These are phyloP conservation scores for Polyommatus icarus DNA, from an alignment of 2,888 invertebrate genomes.

Conservation along the genomic window DNA sequence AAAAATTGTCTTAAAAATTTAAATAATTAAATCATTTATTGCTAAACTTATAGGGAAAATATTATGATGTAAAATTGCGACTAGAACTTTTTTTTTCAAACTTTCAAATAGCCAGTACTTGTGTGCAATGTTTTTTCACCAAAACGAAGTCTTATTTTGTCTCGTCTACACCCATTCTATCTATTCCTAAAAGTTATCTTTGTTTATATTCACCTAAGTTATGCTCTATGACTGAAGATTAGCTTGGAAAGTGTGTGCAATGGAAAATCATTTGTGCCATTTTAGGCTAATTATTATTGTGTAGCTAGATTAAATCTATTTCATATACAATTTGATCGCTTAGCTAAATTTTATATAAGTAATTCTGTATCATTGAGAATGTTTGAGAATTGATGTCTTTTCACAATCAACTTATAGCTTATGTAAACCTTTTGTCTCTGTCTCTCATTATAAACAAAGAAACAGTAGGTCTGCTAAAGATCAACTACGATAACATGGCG, in stretches of 20 bases:
- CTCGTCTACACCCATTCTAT: no score
- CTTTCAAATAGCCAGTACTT: no score
- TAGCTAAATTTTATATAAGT: slow-evolving; percentile 41
- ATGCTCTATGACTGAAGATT: slow-evolving; percentile 10
- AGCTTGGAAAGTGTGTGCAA: slow-evolving; percentile 60
- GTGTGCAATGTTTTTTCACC: no score
- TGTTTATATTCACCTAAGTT: background rate
- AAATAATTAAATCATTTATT: no score
- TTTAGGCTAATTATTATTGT: slow-evolving; percentile 62
- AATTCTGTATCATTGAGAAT: slow-evolving; percentile 32
- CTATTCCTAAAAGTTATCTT: background rate
- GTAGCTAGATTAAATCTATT: slow-evolving; percentile 65
- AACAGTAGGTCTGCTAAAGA: no score
- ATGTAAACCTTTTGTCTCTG: background rate
- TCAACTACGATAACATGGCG: no score
- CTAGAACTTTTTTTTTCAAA: no score
- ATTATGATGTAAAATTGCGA: no score
- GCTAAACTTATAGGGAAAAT: no score
- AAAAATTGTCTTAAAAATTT: background rate
- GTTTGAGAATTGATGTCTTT: slow-evolving; percentile 4
- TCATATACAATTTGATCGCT: slow-evolving; percentile 44
- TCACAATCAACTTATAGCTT: background rate
- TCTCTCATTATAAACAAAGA: background rate
- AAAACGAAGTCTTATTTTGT: no score
- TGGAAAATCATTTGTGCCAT: slow-evolving; percentile 61